These are phyloP conservation scores for Anguilla marmorata DNA, from an alignment of 2,797 vertebrate genomes.

Conservation along the genomic window DNA sequence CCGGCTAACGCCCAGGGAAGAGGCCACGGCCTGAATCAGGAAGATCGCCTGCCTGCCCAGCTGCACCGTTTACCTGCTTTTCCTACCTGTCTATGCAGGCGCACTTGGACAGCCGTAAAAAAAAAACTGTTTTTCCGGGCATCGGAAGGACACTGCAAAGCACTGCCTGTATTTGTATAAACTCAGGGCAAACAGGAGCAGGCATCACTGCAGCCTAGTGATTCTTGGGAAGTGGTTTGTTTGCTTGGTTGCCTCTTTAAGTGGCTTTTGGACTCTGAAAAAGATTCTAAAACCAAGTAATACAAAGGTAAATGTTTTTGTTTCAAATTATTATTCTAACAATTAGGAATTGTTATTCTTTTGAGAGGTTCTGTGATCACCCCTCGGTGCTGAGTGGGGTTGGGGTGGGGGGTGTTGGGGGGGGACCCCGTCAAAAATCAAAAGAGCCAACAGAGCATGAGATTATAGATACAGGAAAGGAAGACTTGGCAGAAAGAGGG, in stretches of 20 bases:
- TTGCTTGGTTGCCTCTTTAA: neutral
- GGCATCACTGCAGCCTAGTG: neutral
- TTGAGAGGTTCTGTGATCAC: neutral
- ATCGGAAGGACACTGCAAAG: neutral
- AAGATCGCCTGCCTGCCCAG: neutral
- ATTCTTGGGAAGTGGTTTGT: neutral
- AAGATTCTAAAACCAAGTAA: neutral
- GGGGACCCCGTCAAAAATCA: neutral
- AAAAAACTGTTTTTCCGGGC: neutral
- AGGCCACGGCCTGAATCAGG: neutral
- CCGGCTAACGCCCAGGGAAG: neutral
- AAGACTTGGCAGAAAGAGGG: conserved; percentile 28
- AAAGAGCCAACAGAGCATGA: neutral
- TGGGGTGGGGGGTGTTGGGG: neutral
- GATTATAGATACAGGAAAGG: conserved; percentile 21
- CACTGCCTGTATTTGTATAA: neutral
- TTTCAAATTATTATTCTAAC: neutral
- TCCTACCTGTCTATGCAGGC: neutral
- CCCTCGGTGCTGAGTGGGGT: conserved; percentile 13
- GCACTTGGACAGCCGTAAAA: neutral
- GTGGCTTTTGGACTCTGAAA: neutral
- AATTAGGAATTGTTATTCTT: neutral
- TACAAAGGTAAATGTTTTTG: neutral
- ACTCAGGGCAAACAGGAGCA: neutral
- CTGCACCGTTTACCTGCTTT: neutral